Evolutionary conservation across 2,113 vertebrate genomes (phyloP).

Genomic region (Vombatus ursinus): DNA sequence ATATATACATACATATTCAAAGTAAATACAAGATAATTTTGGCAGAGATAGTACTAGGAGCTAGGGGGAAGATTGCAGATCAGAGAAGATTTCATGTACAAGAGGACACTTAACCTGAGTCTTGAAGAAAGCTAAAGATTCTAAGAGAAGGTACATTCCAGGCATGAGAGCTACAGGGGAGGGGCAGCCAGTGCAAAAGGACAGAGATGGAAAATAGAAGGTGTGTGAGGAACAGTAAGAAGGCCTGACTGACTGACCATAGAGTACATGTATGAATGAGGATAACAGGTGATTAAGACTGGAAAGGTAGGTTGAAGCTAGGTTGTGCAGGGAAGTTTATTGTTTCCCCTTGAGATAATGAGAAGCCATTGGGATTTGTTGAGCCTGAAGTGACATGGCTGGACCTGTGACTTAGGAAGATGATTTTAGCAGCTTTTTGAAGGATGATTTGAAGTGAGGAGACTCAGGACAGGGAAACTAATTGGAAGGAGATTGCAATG

Average conservation of each 20-base stretch:
- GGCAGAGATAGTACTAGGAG: neutral
- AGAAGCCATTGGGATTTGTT: neutral
- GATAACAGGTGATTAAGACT: neutral
- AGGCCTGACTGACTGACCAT: neutral
- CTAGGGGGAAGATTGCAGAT: neutral
- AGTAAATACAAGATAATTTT: neutral
- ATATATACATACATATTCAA: neutral
- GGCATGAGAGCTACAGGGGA: neutral
- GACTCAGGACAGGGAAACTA: neutral
- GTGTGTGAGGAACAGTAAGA: neutral
- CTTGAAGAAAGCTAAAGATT: neutral
- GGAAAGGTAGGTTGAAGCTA: neutral
- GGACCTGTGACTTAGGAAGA: neutral
- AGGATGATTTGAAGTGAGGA: neutral
- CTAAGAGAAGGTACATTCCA: no score
- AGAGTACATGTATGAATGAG: neutral
- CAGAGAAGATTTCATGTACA: neutral
- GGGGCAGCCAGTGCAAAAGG: neutral
- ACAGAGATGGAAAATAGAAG: neutral
- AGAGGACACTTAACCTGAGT: fast-evolving
- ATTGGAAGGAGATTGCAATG: neutral
- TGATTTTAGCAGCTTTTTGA: neutral
- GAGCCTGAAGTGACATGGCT: neutral
- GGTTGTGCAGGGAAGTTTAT: neutral
- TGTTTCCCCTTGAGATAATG: neutral